Conservation (phyloP, 1,140 invertebrate genomes). For the Melipona quadrifasciata region DNA sequence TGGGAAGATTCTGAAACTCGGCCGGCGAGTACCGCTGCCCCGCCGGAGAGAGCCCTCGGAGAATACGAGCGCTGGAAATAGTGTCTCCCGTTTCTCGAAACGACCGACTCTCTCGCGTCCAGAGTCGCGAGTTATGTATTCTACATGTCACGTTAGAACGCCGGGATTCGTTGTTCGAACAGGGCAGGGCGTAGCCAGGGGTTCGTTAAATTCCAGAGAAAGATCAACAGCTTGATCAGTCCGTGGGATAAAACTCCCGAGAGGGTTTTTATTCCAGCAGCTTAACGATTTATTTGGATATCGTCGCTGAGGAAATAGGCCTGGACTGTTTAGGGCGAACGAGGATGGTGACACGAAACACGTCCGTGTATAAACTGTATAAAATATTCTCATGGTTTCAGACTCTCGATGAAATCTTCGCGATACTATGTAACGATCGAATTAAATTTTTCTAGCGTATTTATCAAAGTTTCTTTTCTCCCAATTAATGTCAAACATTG, state of each 20-base stretch:
- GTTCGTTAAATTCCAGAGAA: constrained; percentile 24
- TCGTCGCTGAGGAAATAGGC: background rate
- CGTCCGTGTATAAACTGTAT: background rate
- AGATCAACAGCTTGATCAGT: background rate
- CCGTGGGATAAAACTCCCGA: background rate
- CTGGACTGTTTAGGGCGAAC: background rate
- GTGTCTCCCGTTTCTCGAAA: constrained; percentile 35
- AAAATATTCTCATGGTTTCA: background rate
- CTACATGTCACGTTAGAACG: background rate
- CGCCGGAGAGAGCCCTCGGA: background rate
- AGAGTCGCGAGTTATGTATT: background rate
- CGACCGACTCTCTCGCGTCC: constrained; percentile 4
- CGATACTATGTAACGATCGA: no score
- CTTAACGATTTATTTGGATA: constrained; percentile 13
- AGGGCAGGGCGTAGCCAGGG: background rate
- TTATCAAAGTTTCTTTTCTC: no score
- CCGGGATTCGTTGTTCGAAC: background rate
- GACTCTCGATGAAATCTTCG: background rate
- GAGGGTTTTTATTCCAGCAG: constrained; percentile 4
- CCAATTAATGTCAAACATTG: no score
- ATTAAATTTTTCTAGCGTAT: no score
- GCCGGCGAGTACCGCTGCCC: background rate
- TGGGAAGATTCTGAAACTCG: constrained; percentile 50
- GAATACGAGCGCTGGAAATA: constrained; percentile 30
- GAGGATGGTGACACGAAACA: background rate